Evolutionary conservation across 2,888 invertebrate species (phyloP).

Genomic region (Odontomyia ornata): DNA sequence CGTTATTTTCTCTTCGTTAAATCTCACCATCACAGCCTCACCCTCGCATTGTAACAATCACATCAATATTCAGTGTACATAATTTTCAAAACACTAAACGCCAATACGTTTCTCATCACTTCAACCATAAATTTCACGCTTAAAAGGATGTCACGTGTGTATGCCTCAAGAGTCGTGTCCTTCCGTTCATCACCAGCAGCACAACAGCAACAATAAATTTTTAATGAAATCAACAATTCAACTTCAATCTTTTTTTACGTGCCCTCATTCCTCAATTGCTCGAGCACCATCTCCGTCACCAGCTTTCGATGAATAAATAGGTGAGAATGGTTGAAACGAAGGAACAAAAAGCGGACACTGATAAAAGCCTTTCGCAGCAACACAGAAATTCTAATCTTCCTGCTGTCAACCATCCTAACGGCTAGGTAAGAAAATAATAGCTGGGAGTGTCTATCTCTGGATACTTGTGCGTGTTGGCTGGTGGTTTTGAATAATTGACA

Average conservation of each 20-base stretch:
- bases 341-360: background rate
- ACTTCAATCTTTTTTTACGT: constrained; percentile 6
- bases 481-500: constrained; percentile 13
- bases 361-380: no score
- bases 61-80: no score
- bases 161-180: background rate
- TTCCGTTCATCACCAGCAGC: background rate
- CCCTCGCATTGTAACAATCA: no score
- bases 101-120: no score
- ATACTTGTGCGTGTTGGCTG: background rate
- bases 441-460: background rate
- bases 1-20: no score
- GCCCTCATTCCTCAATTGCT: background rate
- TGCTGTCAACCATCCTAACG: no score
- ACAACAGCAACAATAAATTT: constrained; percentile 4
- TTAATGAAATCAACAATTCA: constrained; percentile 24
- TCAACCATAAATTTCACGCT: background rate
- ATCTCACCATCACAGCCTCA: no score
- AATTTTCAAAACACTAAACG: no score
- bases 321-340: background rate
- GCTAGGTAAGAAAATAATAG: no score
- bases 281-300: background rate
- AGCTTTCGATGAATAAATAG: constrained; percentile 6
- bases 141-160: constrained; percentile 17
- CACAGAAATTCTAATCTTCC: no score